These are phyloP conservation scores for Drosophila mojavensis DNA, from an alignment of 1,140 invertebrate genomes.

Conservation along the genomic window DNA sequence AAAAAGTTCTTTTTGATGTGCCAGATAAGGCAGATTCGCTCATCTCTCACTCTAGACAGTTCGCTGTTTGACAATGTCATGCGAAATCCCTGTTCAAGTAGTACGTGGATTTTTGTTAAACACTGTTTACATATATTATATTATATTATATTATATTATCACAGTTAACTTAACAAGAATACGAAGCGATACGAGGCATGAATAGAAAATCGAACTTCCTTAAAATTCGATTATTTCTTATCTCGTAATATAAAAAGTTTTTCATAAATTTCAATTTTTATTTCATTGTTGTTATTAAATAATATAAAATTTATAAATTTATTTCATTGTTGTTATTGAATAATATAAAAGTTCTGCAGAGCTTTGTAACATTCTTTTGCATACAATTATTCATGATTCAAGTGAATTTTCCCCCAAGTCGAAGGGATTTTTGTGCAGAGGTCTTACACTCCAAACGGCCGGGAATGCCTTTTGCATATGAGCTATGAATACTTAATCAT, in stretches of 20 bases:
- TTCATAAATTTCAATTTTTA: not conserved
- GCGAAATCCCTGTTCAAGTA: slow-evolving; percentile 24
- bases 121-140: not conserved
- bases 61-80: slow-evolving; percentile 44
- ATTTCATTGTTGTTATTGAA: not conserved
- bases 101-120: slow-evolving; percentile 19
- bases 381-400: slow-evolving; percentile 46
- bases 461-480: slow-evolving; percentile 9
- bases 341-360: too few relatives aligned
- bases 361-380: slow-evolving; percentile 48
- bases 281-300: not conserved
- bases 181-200: too few relatives aligned
- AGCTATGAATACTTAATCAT: slow-evolving; percentile 59
- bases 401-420: slow-evolving; percentile 13
- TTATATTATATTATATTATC: not conserved
- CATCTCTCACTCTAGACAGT: slow-evolving; percentile 5
- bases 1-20: slow-evolving; percentile 35
- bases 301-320: too few relatives aligned
- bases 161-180: too few relatives aligned
- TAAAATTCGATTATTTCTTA: too few relatives aligned
- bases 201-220: too few relatives aligned
- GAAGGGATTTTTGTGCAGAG: not conserved
- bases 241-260: not conserved
- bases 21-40: slow-evolving; percentile 29
- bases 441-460: not conserved